Evolutionary conservation across 2,888 invertebrate species (phyloP), one percentile per base, ranked within the genome.

Genomic region (Ernsta delagoae): DNA sequence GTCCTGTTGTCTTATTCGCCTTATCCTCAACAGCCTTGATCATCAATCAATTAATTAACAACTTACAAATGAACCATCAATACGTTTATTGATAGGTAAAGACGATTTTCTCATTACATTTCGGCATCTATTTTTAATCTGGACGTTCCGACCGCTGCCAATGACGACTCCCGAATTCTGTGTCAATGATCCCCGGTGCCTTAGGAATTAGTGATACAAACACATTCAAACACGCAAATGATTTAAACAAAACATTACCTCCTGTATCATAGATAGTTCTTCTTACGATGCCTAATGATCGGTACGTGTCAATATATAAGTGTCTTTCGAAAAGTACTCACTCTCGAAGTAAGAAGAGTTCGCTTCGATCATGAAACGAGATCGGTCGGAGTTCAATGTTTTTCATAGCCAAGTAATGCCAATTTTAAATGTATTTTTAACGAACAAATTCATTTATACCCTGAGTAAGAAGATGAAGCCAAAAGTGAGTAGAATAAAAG

Each of bases 61-160:
- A n/a, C n/a, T n/a, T n/a, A n/a, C n/a, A n/a, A n/a, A n/a, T n/a
- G n/a, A n/a, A n/a, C n/a, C n/a, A n/a, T n/a, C n/a, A n/a, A n/a
- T n/a, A n/a, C n/a, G n/a, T n/a, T n/a, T n/a, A n/a, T n/a, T n/a
- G n/a, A n/a, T n/a, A n/a, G n/a, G n/a, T n/a, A n/a, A n/a, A n/a
- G n/a, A n/a, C n/a, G n/a, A n/a, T 45, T 43, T 57, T 50, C 36
- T 41, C 57, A 16, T 48, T 62, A 62, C 39, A 61, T 41, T 50
- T 62, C 57, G 12, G 39, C 9, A n/a, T 68, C 68, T 68, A 68
- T 68, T 68, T 68, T 68, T 31, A 68, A 9, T 12, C 68, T 48
- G 48, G 39, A 63, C 45, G 57, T 24, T 62, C 69, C 31, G 57
- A 54, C 16, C 39, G 43, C 56, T 70, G 70, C 64, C 70, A 64